Conservation (phyloP, 2,797 vertebrate species). For the Calcarius lapponicus region DNA sequence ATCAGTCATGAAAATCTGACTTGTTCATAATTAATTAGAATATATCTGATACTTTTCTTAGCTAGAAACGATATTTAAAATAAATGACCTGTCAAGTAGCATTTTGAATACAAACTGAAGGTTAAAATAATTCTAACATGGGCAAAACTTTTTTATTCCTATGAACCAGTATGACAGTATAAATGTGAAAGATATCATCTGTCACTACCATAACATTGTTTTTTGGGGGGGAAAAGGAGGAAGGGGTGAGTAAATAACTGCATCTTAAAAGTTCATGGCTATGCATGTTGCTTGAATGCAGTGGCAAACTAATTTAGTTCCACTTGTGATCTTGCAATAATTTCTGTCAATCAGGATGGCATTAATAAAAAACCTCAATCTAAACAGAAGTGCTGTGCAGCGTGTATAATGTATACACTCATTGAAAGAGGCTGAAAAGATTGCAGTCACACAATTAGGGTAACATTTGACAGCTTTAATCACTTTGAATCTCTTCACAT, state of each 20-base stretch:
- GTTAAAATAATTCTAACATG: conserved; percentile 9
- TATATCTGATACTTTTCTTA: neutral
- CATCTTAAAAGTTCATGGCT: conserved; percentile 41
- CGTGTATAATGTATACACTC: conserved; percentile 61
- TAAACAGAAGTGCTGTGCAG: conserved; percentile 62
- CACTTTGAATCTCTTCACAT: conserved; percentile 67
- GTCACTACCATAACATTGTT: neutral
- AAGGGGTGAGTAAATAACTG: conserved; percentile 10
- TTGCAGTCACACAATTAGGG: conserved; percentile 63
- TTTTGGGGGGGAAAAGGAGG: neutral
- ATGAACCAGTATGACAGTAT: neutral
- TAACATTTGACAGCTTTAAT: conserved; percentile 68
- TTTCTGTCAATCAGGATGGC: conserved; percentile 63
- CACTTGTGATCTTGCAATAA: conserved; percentile 59
- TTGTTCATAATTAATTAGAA: conserved; percentile 37
- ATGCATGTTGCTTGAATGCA: conserved; percentile 18
- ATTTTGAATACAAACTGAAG: conserved; percentile 19
- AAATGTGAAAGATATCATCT: neutral
- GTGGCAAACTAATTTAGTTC: conserved; percentile 56
- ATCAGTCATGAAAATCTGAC: conserved; percentile 2
- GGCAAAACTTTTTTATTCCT: neutral
- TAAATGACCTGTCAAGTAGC: conserved; percentile 22
- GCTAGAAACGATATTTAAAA: conserved; percentile 27
- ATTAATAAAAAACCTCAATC: conserved; percentile 60
- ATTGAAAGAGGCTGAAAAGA: conserved; percentile 61